Evolutionary conservation across 2,888 invertebrate genomes (phyloP).

Genomic region (Cacoxenus indagator): DNA sequence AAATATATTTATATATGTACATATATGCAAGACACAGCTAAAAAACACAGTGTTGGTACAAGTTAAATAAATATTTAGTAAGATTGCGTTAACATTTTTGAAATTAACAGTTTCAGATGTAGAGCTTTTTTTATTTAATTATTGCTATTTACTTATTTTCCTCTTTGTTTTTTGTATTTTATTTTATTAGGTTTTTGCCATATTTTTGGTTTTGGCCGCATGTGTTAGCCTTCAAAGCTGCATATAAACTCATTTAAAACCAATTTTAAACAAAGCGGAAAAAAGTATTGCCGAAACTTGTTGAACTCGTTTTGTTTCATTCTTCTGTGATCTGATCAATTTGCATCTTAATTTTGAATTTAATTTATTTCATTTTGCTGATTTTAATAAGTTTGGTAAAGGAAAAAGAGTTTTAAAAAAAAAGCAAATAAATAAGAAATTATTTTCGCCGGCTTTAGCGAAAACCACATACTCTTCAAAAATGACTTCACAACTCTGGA

Average conservation of each 20-base stretch:
- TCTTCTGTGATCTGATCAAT: background rate
- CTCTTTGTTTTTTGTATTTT: slow-evolving; percentile 27
- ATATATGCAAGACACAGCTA: slow-evolving; percentile 30
- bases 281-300: background rate
- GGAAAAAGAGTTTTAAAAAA: background rate
- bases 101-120: slow-evolving; percentile 33
- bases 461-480: no score
- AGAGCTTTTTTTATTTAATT: slow-evolving; percentile 27
- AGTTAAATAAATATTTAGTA: slow-evolving; percentile 52
- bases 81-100: slow-evolving; percentile 22
- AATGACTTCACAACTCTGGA: no score
- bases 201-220: background rate
- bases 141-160: slow-evolving; percentile 26
- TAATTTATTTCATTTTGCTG: background rate
- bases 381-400: background rate
- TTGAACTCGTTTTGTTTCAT: background rate
- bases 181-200: background rate
- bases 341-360: background rate
- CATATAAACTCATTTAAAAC: slow-evolving; percentile 1
- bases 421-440: slow-evolving; percentile 32
- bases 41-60: slow-evolving; percentile 34
- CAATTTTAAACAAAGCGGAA: background rate
- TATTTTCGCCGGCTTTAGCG: no score
- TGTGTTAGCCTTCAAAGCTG: slow-evolving; percentile 16
- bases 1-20: no score